Evolutionary conservation across 2,888 invertebrate species (phyloP).

Genomic region (Trichogramma evanescens): DNA sequence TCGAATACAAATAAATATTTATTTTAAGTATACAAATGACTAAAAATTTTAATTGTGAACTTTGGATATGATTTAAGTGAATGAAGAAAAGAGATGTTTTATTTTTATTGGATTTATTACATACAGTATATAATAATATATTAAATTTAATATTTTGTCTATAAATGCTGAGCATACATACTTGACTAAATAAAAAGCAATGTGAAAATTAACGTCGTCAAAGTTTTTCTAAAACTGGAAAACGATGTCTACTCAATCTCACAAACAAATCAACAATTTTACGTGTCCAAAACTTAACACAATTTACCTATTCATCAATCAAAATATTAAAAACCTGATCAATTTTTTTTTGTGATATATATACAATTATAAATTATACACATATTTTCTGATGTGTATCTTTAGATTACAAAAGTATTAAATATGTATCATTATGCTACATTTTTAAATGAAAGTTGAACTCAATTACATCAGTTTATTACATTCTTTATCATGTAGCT

Average conservation of each 20-base stretch:
- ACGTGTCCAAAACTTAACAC: conserved; percentile 4
- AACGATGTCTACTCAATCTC: conserved; percentile 11
- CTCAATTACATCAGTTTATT: conserved; percentile 11
- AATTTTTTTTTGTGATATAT: conserved; percentile 13
- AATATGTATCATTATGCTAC: conserved; percentile 21
- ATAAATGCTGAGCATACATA: conserved; percentile 13
- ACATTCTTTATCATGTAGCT: conserved; percentile 7
- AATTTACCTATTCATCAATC: conserved; percentile 15
- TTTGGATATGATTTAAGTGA: neutral
- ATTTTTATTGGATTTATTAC: conserved; percentile 16
- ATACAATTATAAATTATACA: conserved; percentile 21
- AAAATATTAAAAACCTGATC: conserved; percentile 4
- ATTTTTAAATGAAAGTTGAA: conserved; percentile 12
- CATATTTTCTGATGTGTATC: conserved; percentile 6
- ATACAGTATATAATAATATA: conserved; percentile 7
- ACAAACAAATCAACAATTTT: conserved; percentile 18
- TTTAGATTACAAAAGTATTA: conserved; percentile 23
- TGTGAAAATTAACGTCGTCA: conserved; percentile 12
- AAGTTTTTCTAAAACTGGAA: conserved; percentile 5
- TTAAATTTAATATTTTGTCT: conserved; percentile 7
- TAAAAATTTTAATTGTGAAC: conserved; percentile 1
- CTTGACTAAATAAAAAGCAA: conserved; percentile 16
- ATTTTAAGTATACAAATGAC: conserved; percentile 4
- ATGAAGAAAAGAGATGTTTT: conserved; percentile 7
- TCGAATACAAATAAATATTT: conserved; percentile 7